Percentiles rank a stretch among this genome's conserved stretches.
These are phyloP conservation scores for Microcebus ravelobensis DNA, from an alignment of 2,113 vertebrate genomes.

Conservation along the genomic window DNA sequence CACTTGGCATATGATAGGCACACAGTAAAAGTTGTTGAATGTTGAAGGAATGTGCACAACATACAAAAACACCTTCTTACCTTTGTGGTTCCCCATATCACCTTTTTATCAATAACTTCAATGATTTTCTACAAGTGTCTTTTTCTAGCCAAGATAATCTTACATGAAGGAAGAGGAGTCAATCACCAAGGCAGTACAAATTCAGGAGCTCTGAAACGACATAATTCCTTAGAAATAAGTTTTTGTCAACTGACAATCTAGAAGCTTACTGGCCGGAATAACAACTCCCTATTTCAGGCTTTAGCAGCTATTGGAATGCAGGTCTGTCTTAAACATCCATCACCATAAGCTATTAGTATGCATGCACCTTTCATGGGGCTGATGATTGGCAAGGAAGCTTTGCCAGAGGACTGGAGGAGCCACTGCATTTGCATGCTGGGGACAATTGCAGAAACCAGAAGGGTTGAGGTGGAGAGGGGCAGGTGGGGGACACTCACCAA, in stretches of 20 bases:
- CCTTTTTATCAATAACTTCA: neutral
- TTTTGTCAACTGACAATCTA: neutral
- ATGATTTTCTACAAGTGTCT: neutral
- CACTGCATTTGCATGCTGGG: accelerated
- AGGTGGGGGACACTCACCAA: neutral
- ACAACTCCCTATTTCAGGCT: neutral
- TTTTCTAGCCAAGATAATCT: neutral
- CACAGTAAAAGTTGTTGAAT: neutral
- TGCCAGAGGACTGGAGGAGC: neutral
- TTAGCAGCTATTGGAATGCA: neutral
- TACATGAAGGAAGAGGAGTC: neutral
- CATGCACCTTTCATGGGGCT: too few species aligned
- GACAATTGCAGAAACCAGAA: neutral
- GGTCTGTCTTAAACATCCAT: neutral
- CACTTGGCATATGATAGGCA: neutral
- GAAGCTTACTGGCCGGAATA: neutral
- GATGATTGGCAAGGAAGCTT: neutral
- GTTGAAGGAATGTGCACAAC: neutral
- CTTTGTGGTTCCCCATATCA: neutral
- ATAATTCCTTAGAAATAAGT: neutral
- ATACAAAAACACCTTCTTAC: neutral
- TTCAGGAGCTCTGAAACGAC: neutral
- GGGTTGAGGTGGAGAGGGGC: neutral
- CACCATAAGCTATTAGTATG: neutral
- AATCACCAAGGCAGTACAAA: neutral